A percentile compares a stretch with the other conserved stretches of the same genome.
Evolutionary conservation across 2,113 vertebrate species (phyloP).

Genomic region (Percina caprodes): DNA sequence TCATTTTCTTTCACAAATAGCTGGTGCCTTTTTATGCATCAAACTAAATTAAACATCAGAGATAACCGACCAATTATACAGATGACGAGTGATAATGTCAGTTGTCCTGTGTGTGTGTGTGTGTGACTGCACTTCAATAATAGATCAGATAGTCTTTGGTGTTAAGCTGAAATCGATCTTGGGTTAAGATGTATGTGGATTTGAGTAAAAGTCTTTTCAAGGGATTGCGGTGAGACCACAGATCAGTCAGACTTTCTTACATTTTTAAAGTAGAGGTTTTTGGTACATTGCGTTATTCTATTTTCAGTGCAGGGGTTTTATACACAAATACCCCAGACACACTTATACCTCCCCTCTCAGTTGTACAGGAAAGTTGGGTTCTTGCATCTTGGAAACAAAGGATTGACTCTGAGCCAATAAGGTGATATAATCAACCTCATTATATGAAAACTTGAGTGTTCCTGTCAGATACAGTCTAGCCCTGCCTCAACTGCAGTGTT

Average conservation of each 20-base stretch:
- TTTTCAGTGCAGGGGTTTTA: neutral
- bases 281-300: neutral
- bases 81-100: conserved; percentile 1
- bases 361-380: neutral
- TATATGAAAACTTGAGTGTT: neutral
- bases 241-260: neutral
- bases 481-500: neutral
- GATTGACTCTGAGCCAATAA: neutral
- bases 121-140: conserved; percentile 3
- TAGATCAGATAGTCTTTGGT: conserved; percentile 43
- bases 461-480: neutral
- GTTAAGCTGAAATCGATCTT: conserved; percentile 34
- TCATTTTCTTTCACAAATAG: neutral
- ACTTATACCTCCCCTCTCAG: neutral
- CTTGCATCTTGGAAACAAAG: neutral
- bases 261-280: neutral
- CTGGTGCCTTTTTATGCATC: neutral
- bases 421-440: neutral
- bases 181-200: conserved; percentile 24
- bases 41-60: neutral
- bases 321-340: neutral
- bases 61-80: conserved; percentile 10
- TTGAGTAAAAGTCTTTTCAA: conserved; percentile 23
- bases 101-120: neutral
- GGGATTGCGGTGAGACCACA: conserved; percentile 23